These are phyloP conservation scores for Caenorhabditis parvicauda DNA, from an alignment of 2,888 invertebrate genomes.

Conservation along the genomic window DNA sequence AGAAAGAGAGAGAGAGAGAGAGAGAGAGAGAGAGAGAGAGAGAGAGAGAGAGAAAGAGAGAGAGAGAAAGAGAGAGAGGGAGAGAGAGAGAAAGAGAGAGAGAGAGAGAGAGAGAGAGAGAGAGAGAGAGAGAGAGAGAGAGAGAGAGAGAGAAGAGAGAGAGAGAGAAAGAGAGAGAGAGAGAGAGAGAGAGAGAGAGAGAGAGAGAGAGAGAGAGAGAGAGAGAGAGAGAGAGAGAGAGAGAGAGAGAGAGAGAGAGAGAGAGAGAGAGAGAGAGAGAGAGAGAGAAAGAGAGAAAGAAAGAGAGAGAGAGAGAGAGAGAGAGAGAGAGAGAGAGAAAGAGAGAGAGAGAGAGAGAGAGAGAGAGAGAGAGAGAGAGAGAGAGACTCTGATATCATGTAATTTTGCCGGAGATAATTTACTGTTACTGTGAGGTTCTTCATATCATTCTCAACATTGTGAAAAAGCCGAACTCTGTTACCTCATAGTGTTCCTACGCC, in stretches of 20 bases:
- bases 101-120: background rate
- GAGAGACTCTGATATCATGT: too few relatives aligned
- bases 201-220: slow-evolving; percentile 11
- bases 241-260: slow-evolving; percentile 1
- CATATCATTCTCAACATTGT: too few relatives aligned
- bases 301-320: too few relatives aligned
- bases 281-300: too few relatives aligned
- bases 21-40: background rate
- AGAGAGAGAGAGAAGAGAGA: background rate
- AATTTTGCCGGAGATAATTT: too few relatives aligned
- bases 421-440: too few relatives aligned
- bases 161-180: background rate
- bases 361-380: too few relatives aligned
- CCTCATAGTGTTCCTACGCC: too few relatives aligned
- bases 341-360: too few relatives aligned
- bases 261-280: background rate
- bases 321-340: too few relatives aligned
- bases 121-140: slow-evolving; percentile 7
- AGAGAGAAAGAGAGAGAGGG: slow-evolving; percentile 4
- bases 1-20: background rate
- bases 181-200: slow-evolving; percentile 6
- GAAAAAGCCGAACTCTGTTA: too few relatives aligned
- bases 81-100: slow-evolving; percentile 12
- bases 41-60: background rate
- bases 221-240: slow-evolving; percentile 6